phyloP scores from a whole-genome alignment of 2,113 vertebrate genomes.

The Cyanoderma ruficeps region DNA sequence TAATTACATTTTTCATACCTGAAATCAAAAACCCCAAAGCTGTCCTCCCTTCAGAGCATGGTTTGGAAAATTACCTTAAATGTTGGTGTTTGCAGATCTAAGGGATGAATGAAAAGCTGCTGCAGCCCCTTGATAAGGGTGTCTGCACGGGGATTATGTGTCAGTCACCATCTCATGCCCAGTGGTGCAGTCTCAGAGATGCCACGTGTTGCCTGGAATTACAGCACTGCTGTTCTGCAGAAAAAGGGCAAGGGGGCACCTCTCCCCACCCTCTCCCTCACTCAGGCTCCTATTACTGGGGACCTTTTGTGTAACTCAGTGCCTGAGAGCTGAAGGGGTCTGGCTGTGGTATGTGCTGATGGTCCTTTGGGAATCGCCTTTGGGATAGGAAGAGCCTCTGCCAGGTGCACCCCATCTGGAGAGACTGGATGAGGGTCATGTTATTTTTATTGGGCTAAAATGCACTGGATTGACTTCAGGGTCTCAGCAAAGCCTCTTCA shows the following conservation, averaged over 20 bases:
- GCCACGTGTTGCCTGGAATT: not conserved
- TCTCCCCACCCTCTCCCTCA: not conserved
- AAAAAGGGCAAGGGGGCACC: not conserved
- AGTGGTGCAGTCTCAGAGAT: not conserved
- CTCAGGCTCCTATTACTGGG: not conserved
- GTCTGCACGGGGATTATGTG: not conserved
- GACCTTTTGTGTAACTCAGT: not conserved
- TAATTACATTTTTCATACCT: not conserved
- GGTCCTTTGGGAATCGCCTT: not conserved
- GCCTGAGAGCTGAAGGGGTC: not conserved
- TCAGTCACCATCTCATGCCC: rapidly evolving
- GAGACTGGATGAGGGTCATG: not conserved
- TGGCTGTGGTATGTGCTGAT: rapidly evolving
- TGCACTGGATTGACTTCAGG: not conserved
- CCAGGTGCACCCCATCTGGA: no score
- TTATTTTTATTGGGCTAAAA: not conserved
- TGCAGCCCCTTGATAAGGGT: not conserved
- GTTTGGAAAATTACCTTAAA: not conserved
- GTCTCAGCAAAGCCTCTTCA: not conserved
- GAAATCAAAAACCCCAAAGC: not conserved
- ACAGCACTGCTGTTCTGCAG: not conserved
- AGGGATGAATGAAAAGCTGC: not conserved
- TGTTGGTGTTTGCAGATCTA: not conserved
- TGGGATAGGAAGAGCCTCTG: not conserved
- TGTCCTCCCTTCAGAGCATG: not conserved